A percentile compares a stretch with the other conserved stretches of the same genome.
Conservation (phyloP, 2,113 vertebrate species). For the Crocuta crocuta region DNA sequence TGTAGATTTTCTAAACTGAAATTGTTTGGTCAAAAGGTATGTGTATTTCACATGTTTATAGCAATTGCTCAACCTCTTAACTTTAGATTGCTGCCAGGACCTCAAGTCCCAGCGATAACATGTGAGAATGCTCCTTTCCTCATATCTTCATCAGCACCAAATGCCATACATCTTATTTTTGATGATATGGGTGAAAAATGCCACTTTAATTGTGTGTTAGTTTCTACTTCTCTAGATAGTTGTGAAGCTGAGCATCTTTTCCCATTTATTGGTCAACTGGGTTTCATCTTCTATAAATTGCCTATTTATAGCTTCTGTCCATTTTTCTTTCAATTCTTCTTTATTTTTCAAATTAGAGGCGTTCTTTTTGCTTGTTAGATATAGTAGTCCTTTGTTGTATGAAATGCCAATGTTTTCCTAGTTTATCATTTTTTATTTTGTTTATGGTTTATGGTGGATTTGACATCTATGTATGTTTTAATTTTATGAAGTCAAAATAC, state of each 20-base stretch:
- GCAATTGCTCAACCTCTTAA: neutral
- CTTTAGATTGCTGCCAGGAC: neutral
- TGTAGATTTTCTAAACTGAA: neutral
- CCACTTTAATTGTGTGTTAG: neutral
- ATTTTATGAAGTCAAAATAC: constrained; percentile 34
- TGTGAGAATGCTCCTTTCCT: neutral
- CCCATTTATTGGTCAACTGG: neutral
- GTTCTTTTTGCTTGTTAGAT: constrained; percentile 28
- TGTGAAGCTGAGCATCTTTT: neutral
- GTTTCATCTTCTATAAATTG: neutral
- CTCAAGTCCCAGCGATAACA: neutral
- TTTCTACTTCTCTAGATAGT: neutral
- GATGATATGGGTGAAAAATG: neutral
- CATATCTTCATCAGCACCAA: neutral
- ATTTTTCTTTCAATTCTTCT: neutral
- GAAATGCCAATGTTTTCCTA: neutral
- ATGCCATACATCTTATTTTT: neutral
- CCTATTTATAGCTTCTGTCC: neutral
- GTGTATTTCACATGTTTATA: neutral
- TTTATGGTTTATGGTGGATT: neutral
- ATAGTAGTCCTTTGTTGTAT: neutral
- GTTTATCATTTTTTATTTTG: constrained; percentile 52
- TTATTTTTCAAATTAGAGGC: neutral
- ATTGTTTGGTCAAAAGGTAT: neutral
- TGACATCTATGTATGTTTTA: neutral